These are phyloP conservation scores for Sesia apiformis DNA, from an alignment of 2,888 invertebrate species.

Conservation along the genomic window DNA sequence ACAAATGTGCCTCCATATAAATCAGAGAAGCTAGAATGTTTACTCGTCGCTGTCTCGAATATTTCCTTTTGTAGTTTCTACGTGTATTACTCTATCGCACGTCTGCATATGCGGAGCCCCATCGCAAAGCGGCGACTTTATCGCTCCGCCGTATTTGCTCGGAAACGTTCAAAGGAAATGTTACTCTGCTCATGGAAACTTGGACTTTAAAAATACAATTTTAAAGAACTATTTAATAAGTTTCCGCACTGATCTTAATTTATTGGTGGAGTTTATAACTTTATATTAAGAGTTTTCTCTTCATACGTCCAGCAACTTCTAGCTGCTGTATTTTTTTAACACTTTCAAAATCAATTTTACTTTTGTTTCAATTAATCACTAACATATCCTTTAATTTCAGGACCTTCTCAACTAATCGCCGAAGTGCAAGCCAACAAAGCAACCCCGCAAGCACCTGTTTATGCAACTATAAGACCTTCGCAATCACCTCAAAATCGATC, in stretches of 20 bases:
- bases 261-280: neutral
- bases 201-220: neutral
- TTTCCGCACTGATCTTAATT: neutral
- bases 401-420: constrained; percentile 58
- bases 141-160: constrained; percentile 29
- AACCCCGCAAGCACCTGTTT: constrained; percentile 59
- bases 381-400: constrained; percentile 36
- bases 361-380: too few species aligned
- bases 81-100: constrained; percentile 37
- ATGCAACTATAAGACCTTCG: constrained; percentile 56
- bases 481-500: constrained; percentile 38
- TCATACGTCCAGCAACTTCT: neutral
- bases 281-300: neutral
- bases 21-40: constrained; percentile 21
- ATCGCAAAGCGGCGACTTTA: constrained; percentile 33
- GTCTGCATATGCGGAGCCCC: constrained; percentile 32
- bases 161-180: constrained; percentile 27
- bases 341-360: neutral
- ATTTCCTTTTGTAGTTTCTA: constrained; percentile 33
- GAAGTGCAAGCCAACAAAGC: constrained; percentile 43
- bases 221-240: neutral
- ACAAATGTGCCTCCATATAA: constrained; percentile 20
- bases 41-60: constrained; percentile 4
- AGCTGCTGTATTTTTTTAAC: neutral
- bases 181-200: neutral